Evolutionary conservation across 2,888 invertebrate genomes (phyloP), one percentile per base, ranked within the genome.

Genomic region (Seira sanloemensis): DNA sequence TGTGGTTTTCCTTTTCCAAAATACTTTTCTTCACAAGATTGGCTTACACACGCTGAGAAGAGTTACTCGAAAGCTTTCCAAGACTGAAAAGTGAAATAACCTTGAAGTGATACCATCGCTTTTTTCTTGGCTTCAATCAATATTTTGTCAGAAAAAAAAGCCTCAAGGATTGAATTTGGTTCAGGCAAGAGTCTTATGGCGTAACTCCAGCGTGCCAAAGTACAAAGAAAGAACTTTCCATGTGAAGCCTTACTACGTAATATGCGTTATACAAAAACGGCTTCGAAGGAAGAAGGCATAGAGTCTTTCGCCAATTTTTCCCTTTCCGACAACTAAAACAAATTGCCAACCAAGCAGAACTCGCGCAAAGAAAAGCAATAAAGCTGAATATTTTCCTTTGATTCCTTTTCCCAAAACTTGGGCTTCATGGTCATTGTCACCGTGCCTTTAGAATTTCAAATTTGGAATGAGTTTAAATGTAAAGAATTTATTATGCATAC

Each of bases 341-440:
- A 37, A 37, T 37, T 37, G 37, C 37, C 37, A 37, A 37, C 37
- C 37, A 37, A 37, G 37, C 37, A 37, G 37, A 37, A 37, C 37
- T 37, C 37, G 12, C 12, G 37, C 37, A 37, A 37, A 37, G 37
- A 37, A 37, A 37, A 37, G 37, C 37, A 37, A 37, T 37, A 37
- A 37, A 37, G 37, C 4, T 37, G 37, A 12, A n/a, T n/a, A n/a
- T n/a, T 12, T 37, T 37, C 37, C 37, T 37, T 37, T 37, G 37
- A 37, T 37, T 37, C 37, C 37, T 12, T 7, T 37, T 37, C 37
- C 37, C 37, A 37, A n/a, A n/a, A 37, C 12, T 37, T 37, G 37
- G 37, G 37, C 46, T 54, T 67, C 74, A 80, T 80, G 79, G 79
- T 80, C 79, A 80, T 54, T 80, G 79, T 68, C 79, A 74, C 68